Conservation (phyloP, 2,888 invertebrate species). For the Cyrtodaria siliqua region DNA sequence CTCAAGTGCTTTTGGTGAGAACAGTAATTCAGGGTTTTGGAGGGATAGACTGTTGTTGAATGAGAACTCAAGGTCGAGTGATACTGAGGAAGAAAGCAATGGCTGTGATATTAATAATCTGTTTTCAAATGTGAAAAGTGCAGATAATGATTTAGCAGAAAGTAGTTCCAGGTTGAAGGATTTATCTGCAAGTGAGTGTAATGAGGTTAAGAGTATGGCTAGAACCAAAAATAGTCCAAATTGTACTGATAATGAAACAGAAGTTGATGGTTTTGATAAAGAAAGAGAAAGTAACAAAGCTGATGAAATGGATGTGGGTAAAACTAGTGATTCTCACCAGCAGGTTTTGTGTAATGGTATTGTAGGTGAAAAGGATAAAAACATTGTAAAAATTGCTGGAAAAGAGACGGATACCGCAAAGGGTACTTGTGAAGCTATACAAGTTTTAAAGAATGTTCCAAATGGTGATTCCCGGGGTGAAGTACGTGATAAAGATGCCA, state of each 20-base stretch:
- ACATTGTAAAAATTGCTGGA: background rate
- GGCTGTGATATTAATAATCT: constrained; percentile 60
- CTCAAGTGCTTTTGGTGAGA: constrained; percentile 51
- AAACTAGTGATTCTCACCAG: background rate
- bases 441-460: too few relatives aligned
- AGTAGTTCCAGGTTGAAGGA: background rate
- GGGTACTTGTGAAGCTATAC: background rate
- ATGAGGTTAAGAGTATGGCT: background rate
- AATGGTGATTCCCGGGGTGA: too few relatives aligned
- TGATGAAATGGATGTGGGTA: background rate
- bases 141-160: background rate
- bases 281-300: background rate
- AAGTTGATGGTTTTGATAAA: background rate
- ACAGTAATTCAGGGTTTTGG: constrained; percentile 48
- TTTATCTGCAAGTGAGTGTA: background rate
- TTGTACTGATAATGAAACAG: background rate
- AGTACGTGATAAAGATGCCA: too few relatives aligned
- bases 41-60: constrained; percentile 13
- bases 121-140: constrained; percentile 35
- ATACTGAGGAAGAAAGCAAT: constrained; percentile 50
- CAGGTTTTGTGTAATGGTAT: background rate
- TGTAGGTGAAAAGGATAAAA: background rate
- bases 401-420: background rate
- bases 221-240: background rate
- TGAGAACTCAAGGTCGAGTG: constrained; percentile 53